Base-by-base conservation (phyloP, 1,140 invertebrate species). In the Cydia fagiglandana region DNA sequence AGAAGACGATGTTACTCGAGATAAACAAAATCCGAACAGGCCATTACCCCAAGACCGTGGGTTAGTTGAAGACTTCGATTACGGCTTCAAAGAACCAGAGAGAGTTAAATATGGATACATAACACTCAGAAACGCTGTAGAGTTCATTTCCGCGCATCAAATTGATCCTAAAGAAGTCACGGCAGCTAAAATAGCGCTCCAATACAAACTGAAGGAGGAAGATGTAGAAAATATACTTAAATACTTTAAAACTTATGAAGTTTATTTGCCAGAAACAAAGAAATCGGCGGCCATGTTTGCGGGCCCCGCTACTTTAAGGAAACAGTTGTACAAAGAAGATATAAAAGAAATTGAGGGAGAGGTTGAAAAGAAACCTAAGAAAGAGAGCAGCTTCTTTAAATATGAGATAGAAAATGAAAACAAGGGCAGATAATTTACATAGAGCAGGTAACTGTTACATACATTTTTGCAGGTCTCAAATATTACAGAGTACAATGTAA, bases 171-270 rank as follows among this genome's bases (percentile, higher is more conserved):
- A 90, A 56, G 91, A 91, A 64, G 93, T 95, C 80, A 95, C 92
- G 13, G 82, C 91, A 28, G 86, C 93, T 28, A 93, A 90, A 85
- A 95, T 97, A 86, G 95, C 96, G 0, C 82, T 90, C 64, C 92
- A 96, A 76, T 96, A 96, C 85, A 95, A 95, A 84, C 77, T 97
- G 45, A 94, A 95, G 76, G 87, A 93, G 81, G 91, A 95, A 81
- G 86, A 94, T 83, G 93, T 95, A 77, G 93, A 83, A 75, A 84
- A 77, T 75, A 86, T 91, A 79, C 76, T 93, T 6, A 92, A 92
- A 81, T 91, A 92, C 75, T 92, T 88, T 73, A 91, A 87, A 79
- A 89, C 89, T 45, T 93, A 80, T 85, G 89, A 91, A 81, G 79
- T 92, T 7, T 92, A 88, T 80, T 77, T 92, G 70, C 91, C 90